phyloP scores from a whole-genome alignment of 2,113 vertebrate species.

The Peromyscus leucopus region DNA sequence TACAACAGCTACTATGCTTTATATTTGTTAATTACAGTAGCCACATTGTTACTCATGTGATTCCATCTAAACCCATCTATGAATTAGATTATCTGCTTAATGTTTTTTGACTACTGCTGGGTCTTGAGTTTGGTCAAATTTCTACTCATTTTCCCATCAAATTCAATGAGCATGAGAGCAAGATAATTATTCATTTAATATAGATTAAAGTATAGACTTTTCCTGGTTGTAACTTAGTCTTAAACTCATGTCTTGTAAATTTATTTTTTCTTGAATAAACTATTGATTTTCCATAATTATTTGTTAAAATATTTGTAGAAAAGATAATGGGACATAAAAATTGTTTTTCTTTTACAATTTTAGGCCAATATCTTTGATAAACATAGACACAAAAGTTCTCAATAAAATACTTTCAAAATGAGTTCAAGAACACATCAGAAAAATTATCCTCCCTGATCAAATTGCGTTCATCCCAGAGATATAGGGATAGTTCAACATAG shows the following conservation, averaged over 20 bases:
- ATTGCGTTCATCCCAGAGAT: neutral
- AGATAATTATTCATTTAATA: neutral
- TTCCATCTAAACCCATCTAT: neutral
- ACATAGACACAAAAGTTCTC: neutral
- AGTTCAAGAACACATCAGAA: neutral
- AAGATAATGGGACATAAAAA: neutral
- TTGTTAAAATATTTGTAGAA: conserved; percentile 38
- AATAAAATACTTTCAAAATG: neutral
- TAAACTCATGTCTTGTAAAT: conserved; percentile 10
- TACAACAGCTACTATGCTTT: neutral
- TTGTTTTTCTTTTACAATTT: conserved; percentile 28
- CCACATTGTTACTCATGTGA: neutral
- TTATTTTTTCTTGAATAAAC: conserved; percentile 44
- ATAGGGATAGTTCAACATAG: neutral
- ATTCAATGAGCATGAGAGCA: neutral
- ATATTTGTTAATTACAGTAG: neutral
- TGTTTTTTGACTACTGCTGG: neutral
- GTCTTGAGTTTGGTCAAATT: neutral
- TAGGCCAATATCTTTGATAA: neutral
- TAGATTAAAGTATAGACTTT: neutral
- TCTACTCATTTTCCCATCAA: conserved; percentile 10
- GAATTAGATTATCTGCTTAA: neutral
- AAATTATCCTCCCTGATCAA: neutral
- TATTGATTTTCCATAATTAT: neutral
- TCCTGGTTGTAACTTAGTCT: neutral